phyloP scores from a whole-genome alignment of 1,140 invertebrate genomes.

The Drosophila melanogaster region DNA sequence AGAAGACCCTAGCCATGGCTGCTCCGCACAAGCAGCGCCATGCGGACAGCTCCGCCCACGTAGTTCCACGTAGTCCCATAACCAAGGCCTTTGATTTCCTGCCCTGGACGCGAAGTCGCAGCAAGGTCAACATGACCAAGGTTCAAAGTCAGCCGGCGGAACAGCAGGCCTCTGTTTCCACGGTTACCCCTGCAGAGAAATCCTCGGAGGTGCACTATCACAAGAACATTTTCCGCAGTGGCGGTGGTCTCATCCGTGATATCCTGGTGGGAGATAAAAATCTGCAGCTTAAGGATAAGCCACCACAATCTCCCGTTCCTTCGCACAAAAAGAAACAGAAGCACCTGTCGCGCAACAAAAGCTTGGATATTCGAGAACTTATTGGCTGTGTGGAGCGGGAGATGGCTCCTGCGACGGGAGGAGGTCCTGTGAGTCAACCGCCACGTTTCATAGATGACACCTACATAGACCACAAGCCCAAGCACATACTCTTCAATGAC shows the following conservation, averaged over 20 bases:
- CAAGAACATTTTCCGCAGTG: slow-evolving; percentile 78
- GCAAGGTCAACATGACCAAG: slow-evolving; percentile 52
- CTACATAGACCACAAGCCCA: slow-evolving; percentile 76
- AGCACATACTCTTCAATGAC: slow-evolving; percentile 82
- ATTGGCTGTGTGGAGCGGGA: slow-evolving; percentile 72
- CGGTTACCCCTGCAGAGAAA: slow-evolving; percentile 1
- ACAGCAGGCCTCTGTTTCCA: slow-evolving; percentile 1
- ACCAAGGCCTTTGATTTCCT: slow-evolving; percentile 83
- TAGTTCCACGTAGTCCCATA: slow-evolving; percentile 74
- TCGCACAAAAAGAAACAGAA: slow-evolving; percentile 62
- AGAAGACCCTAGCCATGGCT: slow-evolving; percentile 59
- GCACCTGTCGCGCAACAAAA: slow-evolving; percentile 72
- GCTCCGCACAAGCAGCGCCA: slow-evolving; percentile 40
- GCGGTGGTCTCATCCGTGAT: slow-evolving; percentile 77
- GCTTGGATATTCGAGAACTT: slow-evolving; percentile 76
- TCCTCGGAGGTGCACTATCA: slow-evolving; percentile 69
- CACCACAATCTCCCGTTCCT: slow-evolving; percentile 56
- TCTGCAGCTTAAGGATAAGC: slow-evolving; percentile 64
- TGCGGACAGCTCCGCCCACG: slow-evolving; percentile 34
- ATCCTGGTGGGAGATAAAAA: slow-evolving; percentile 76
- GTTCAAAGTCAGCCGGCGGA: slow-evolving; percentile 2
- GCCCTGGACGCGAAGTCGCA: slow-evolving; percentile 72
- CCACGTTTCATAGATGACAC: slow-evolving; percentile 79
- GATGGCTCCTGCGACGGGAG: slow-evolving; percentile 20
- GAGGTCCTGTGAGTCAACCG: slow-evolving; percentile 2